phyloP scores from a whole-genome alignment of 1,140 invertebrate genomes.

The Ooceraea biroi region DNA sequence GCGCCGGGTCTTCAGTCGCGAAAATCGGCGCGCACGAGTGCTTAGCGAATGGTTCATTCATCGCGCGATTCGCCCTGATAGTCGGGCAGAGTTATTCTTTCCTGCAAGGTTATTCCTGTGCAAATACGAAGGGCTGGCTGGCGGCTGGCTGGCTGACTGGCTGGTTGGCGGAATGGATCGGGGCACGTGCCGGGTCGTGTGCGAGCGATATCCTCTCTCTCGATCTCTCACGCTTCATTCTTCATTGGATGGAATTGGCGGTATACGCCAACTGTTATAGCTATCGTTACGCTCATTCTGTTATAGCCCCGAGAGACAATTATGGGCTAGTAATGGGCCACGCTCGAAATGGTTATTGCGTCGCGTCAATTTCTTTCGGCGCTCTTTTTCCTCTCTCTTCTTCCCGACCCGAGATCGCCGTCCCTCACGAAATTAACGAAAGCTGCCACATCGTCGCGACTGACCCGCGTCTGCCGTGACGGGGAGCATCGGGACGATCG shows the following conservation, averaged over 20 bases:
- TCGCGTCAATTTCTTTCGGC: slow-evolving; percentile 48
- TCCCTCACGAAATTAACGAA: slow-evolving; percentile 15
- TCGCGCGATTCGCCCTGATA: slow-evolving; percentile 51
- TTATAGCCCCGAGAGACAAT: slow-evolving; percentile 60
- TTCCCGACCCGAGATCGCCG: too few species aligned
- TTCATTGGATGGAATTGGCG: slow-evolving; percentile 56
- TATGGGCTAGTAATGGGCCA: slow-evolving; percentile 50
- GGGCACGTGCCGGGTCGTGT: slow-evolving; percentile 43
- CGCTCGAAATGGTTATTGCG: slow-evolving; percentile 45
- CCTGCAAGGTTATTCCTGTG: slow-evolving; percentile 57
- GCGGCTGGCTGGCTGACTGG: slow-evolving; percentile 26
- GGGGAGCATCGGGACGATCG: not conserved
- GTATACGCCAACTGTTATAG: slow-evolving; percentile 58
- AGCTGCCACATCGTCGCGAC: not conserved
- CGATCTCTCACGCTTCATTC: slow-evolving; percentile 59
- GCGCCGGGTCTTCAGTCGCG: slow-evolving; percentile 23
- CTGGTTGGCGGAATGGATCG: slow-evolving; percentile 43
- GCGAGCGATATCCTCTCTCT: slow-evolving; percentile 52
- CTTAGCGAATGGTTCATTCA: slow-evolving; percentile 58
- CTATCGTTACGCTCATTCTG: slow-evolving; percentile 57
- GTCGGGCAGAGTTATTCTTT: slow-evolving; percentile 47
- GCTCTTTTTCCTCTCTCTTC: not conserved
- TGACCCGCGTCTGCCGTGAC: not conserved
- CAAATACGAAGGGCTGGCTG: slow-evolving; percentile 52
- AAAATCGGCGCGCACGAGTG: slow-evolving; percentile 54